Evolutionary conservation across 2,113 vertebrate genomes (phyloP), one percentile per base, ranked within the genome.

Genomic region (Orthonyx spaldingii): DNA sequence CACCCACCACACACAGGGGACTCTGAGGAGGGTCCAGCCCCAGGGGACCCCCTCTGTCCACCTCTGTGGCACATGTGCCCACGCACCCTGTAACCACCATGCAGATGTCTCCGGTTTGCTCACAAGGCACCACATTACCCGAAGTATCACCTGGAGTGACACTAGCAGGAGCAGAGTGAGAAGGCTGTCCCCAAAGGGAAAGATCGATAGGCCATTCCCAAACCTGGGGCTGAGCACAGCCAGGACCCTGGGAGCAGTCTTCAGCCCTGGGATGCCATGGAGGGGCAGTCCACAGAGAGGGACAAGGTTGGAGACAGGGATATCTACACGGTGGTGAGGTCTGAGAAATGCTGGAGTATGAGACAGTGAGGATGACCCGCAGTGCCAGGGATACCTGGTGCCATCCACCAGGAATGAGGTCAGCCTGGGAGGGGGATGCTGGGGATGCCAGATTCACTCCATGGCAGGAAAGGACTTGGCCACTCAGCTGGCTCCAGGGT

Each of bases 41-140:
- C 46, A 37, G 37, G 16, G 22, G 32, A 44, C 12, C 10, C n/a
- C 16, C 37, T 35, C 22, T n/a, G 7, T 41, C 28, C 11, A 8
- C 22, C 42, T 49, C 22, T 20, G 52, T 59, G 39, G n/a, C 4
- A 3, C 0, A 0, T 27, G 30, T 56, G 32, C 28, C 89, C 41
- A 22, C 0, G 0, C 0, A 5, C 16, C 39, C 71, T 52, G 32
- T 1, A 5, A 59, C 52, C 72, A 65, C 32, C 16, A 33, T 6
- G 32, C 60, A 59, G 35, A 39, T 42, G 30, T 46, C 47, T 52
- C n/a, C 0, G 0, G 19, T 84, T 81, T 57, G 32, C 69, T 84
- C 7, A 6, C 55, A 71, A n/a, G 81, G 63, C 57, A 32, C 44
- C 0, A 0, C 5, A 3, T 16, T 50, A 65, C 21, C 21, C 16